A percentile compares a stretch with the other conserved stretches of the same genome.
phyloP scores from a whole-genome alignment of 2,113 vertebrate genomes.

The Vulpes ferrilata region DNA sequence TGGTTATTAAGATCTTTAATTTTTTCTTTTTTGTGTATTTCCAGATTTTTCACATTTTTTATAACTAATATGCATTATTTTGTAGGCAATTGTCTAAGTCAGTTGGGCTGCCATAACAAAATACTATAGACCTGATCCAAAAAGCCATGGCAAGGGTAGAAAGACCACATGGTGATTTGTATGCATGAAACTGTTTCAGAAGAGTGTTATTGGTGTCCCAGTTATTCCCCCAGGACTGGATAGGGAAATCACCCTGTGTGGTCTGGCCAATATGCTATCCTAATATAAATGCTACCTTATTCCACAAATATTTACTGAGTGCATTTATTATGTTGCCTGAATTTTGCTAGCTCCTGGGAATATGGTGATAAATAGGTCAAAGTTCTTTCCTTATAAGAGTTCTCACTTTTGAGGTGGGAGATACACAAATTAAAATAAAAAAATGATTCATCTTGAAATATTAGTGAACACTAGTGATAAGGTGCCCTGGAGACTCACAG shows the following conservation, averaged over 20 bases:
- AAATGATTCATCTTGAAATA: background rate
- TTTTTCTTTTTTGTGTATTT: too few relatives aligned
- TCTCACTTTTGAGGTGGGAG: background rate
- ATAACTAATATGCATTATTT: too few relatives aligned
- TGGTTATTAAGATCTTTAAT: too few relatives aligned
- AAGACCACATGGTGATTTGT: background rate
- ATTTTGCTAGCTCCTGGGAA: background rate
- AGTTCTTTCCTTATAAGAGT: background rate
- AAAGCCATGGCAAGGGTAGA: background rate
- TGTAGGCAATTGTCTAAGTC: too few relatives aligned
- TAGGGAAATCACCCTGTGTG: background rate
- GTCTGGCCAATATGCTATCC: background rate
- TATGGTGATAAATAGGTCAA: background rate
- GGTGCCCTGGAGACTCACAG: background rate
- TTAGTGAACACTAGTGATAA: background rate
- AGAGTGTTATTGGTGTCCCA: background rate
- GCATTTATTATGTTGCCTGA: background rate
- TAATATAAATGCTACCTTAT: background rate
- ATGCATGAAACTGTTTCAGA: background rate
- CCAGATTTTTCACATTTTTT: too few relatives aligned
- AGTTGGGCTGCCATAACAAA: too few relatives aligned
- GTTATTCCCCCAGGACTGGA: background rate
- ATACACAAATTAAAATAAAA: background rate
- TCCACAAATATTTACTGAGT: background rate
- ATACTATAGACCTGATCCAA: background rate